A percentile compares a stretch with the other conserved stretches of the same genome.
Conservation (phyloP, 2,888 invertebrate species). For the Mamestra brassicae region DNA sequence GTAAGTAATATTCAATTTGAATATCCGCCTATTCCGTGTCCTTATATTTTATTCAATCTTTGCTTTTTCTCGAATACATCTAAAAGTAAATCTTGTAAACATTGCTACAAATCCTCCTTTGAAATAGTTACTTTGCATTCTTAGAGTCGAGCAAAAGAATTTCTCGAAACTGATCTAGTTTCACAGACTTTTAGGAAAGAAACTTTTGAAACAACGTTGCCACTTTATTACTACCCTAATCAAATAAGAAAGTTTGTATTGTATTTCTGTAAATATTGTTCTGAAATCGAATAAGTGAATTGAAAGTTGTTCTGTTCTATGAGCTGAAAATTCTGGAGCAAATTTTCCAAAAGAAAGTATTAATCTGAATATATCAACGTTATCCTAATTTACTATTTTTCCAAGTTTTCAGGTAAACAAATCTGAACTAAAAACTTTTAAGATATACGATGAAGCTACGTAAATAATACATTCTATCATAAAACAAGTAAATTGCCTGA, state of each 20-base stretch:
- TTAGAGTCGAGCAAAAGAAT: slow-evolving; percentile 36
- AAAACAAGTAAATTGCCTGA: slow-evolving; percentile 17
- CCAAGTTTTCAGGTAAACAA: background rate
- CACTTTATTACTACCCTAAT: slow-evolving; percentile 36
- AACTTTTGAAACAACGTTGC: slow-evolving; percentile 47
- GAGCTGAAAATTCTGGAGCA: slow-evolving; percentile 5
- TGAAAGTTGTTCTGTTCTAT: slow-evolving; percentile 27
- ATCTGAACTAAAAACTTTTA: background rate
- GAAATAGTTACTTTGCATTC: slow-evolving; percentile 46
- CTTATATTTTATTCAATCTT: slow-evolving; percentile 51
- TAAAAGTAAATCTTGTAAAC: slow-evolving; percentile 39
- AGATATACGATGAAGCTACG: background rate
- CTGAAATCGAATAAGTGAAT: slow-evolving; percentile 26
- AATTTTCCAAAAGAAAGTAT: slow-evolving; percentile 12
- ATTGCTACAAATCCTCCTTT: slow-evolving; percentile 45
- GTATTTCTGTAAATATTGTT: slow-evolving; percentile 37
- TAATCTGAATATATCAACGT: background rate
- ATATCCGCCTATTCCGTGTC: slow-evolving; percentile 59
- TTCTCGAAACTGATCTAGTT: slow-evolving; percentile 36
- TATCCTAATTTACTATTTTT: background rate
- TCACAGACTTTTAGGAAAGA: slow-evolving; percentile 15
- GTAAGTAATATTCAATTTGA: slow-evolving; percentile 41
- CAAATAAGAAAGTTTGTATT: slow-evolving; percentile 52
- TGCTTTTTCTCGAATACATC: slow-evolving; percentile 44
- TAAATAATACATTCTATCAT: background rate